phyloP scores from a whole-genome alignment of 2,888 invertebrate genomes.

The Drepanosiphum platanoidis region DNA sequence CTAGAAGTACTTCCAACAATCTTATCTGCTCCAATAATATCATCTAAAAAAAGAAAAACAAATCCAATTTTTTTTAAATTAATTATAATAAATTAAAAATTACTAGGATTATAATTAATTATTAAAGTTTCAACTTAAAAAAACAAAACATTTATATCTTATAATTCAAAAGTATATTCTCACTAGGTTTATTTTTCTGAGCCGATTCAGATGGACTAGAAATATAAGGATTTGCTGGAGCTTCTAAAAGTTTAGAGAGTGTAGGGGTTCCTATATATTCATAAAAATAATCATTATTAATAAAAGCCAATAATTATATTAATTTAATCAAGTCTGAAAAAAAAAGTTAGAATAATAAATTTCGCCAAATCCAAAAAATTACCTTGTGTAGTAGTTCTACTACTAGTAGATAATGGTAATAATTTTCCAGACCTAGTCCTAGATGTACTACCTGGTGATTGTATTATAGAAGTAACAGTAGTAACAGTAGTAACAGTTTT shows the following conservation, averaged over 20 bases:
- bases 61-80: not conserved
- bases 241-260: slow-evolving; percentile 52
- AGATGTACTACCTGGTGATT: slow-evolving; percentile 37
- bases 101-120: not conserved
- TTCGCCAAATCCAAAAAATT: too few species aligned
- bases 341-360: not conserved
- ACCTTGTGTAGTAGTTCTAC: slow-evolving; percentile 46
- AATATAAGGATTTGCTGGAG: slow-evolving; percentile 57
- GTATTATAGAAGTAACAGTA: slow-evolving; percentile 43
- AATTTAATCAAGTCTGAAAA: not conserved
- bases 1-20: slow-evolving; percentile 14
- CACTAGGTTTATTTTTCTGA: slow-evolving; percentile 36
- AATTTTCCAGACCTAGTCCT: slow-evolving; percentile 60
- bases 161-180: not conserved
- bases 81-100: not conserved
- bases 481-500: slow-evolving; percentile 19
- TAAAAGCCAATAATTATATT: not conserved
- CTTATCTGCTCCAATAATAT: slow-evolving; percentile 24
- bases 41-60: slow-evolving; percentile 32
- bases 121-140: not conserved
- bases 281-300: not conserved
- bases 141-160: not conserved
- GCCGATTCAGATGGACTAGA: not conserved
- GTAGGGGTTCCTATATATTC: slow-evolving; percentile 47
- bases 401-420: slow-evolving; percentile 40